Conservation (phyloP, 2,113 vertebrate species). For the Puma concolor region DNA sequence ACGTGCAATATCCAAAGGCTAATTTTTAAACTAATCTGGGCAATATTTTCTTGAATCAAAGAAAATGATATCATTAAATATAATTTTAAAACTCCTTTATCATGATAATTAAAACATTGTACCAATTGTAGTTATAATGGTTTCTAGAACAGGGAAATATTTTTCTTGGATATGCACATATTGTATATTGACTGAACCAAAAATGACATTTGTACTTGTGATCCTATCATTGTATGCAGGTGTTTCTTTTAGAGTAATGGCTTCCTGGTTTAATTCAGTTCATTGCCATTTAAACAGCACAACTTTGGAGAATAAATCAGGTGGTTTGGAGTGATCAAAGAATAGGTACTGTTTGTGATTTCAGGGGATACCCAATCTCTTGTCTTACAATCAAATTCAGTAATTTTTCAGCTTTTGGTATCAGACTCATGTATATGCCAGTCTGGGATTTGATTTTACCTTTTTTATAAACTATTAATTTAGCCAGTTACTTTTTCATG, state of each 20-base stretch:
- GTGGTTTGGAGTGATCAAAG: background rate
- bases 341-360: background rate
- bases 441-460: background rate
- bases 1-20: background rate
- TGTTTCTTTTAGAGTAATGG: background rate
- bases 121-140: background rate
- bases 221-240: background rate
- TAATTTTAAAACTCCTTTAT: slow-evolving; percentile 7
- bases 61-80: slow-evolving; percentile 40
- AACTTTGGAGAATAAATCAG: background rate
- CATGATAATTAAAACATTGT: slow-evolving; percentile 33
- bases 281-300: background rate
- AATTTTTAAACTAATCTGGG: background rate
- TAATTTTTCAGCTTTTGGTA: background rate
- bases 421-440: background rate
- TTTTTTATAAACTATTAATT: background rate
- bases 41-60: slow-evolving; percentile 39
- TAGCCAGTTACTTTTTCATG: background rate
- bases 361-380: background rate
- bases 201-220: background rate
- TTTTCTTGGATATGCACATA: background rate
- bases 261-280: background rate
- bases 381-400: background rate
- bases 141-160: background rate
- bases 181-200: slow-evolving; percentile 38